Conservation (phyloP, 2,113 vertebrate genomes). For the Sakesphorus luctuosus region DNA sequence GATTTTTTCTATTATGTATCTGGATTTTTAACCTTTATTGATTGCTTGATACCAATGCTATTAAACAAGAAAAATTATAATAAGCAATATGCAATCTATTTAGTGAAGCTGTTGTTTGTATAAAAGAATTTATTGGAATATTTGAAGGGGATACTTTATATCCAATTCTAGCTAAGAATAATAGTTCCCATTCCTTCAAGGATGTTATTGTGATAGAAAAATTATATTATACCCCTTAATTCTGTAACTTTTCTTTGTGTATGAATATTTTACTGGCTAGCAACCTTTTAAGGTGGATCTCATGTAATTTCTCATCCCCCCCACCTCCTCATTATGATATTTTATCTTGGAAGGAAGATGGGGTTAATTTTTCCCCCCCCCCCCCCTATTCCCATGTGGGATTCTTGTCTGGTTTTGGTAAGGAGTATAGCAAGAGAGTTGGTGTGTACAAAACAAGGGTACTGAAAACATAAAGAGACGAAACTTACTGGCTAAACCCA, state of each 20-base stretch:
- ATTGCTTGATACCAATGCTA: neutral
- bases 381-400: neutral
- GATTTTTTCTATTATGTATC: neutral
- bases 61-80: constrained; percentile 33
- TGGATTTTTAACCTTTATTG: constrained; percentile 22
- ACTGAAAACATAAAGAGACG: neutral
- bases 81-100: constrained; percentile 10
- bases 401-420: neutral
- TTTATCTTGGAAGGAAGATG: neutral
- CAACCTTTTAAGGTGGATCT: neutral
- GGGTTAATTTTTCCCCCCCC: constrained; percentile 1
- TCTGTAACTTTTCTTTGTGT: neutral
- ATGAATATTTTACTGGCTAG: neutral
- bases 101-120: constrained; percentile 19
- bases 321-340: neutral
- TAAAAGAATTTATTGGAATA: constrained; percentile 27
- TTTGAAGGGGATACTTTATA: neutral
- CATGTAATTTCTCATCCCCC: neutral
- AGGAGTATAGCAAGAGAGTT: neutral
- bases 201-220: neutral
- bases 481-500: neutral
- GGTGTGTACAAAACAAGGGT: neutral
- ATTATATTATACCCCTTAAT: neutral
- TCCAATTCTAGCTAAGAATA: neutral
- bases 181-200: neutral